phyloP scores from a whole-genome alignment of 1,140 invertebrate species.

The Aphelenchoides fujianensis region DNA sequence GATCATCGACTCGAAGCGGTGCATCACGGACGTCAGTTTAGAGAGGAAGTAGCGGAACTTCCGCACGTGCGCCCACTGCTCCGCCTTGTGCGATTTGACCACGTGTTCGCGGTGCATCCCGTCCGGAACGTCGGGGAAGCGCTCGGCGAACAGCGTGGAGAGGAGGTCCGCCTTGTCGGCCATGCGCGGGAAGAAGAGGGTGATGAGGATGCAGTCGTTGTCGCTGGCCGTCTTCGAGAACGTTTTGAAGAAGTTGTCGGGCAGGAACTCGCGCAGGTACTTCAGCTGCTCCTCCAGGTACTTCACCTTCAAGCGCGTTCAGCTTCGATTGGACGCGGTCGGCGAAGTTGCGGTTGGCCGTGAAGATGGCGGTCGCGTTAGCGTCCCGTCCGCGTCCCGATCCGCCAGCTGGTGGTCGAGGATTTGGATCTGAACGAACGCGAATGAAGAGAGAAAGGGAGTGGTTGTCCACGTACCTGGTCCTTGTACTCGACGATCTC shows the following conservation, averaged over 20 bases:
- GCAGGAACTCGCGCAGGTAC: slow-evolving; percentile 85
- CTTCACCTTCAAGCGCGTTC: slow-evolving; percentile 79
- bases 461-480: slow-evolving; percentile 39
- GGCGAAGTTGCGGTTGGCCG: slow-evolving; percentile 82
- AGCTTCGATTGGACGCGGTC: slow-evolving; percentile 69
- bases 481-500: slow-evolving; percentile 57
- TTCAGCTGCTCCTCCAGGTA: slow-evolving; percentile 81
- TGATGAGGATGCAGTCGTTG: slow-evolving; percentile 84
- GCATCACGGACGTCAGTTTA: slow-evolving; percentile 69
- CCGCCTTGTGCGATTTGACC: slow-evolving; percentile 78
- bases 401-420: slow-evolving; percentile 31
- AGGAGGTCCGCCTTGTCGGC: slow-evolving; percentile 87
- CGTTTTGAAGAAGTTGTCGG: no score
- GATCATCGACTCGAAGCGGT: slow-evolving; percentile 69
- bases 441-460: not conserved
- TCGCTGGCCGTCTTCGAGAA: slow-evolving; percentile 86
- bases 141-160: slow-evolving; percentile 79
- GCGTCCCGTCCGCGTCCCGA: slow-evolving; percentile 50
- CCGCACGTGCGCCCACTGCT: slow-evolving; percentile 83
- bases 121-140: slow-evolving; percentile 69
- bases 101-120: slow-evolving; percentile 73
- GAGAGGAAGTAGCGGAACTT: slow-evolving; percentile 78
- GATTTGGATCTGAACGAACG: slow-evolving; percentile 79
- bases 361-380: slow-evolving; percentile 67
- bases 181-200: slow-evolving; percentile 82